These are phyloP conservation scores for Lampris megalopsis DNA, from an alignment of 2,113 vertebrate genomes.

Conservation along the genomic window DNA sequence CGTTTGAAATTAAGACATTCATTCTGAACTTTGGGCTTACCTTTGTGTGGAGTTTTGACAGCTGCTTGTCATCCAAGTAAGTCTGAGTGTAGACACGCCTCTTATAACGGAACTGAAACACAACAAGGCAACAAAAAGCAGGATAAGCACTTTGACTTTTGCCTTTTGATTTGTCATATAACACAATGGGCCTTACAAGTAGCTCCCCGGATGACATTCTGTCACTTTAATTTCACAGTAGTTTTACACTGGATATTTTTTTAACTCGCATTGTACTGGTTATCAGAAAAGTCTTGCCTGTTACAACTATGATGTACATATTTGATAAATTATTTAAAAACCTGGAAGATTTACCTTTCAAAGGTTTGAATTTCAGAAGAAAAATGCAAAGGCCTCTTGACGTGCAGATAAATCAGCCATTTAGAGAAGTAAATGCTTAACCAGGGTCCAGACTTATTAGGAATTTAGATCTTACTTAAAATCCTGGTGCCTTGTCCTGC, in stretches of 20 bases:
- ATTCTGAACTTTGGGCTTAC: constrained; percentile 71
- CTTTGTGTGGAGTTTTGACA: constrained; percentile 97
- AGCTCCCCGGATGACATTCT: not conserved
- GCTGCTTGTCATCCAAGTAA: constrained; percentile 94
- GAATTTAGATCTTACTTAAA: too few relatives aligned
- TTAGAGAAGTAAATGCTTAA: too few relatives aligned
- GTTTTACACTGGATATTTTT: not conserved
- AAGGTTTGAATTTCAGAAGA: too few relatives aligned
- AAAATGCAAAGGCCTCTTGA: too few relatives aligned
- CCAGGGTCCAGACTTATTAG: too few relatives aligned
- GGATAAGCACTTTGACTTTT: not conserved
- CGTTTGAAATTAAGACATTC: not conserved
- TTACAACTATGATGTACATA: too few relatives aligned
- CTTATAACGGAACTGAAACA: constrained; percentile 96
- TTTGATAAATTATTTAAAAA: too few relatives aligned
- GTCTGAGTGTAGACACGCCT: constrained; percentile 94
- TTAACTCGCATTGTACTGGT: too few relatives aligned
- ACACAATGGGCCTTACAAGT: too few relatives aligned
- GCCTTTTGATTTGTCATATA: not conserved
- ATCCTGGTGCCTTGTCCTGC: not conserved
- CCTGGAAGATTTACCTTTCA: too few relatives aligned
- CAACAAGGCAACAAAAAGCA: constrained; percentile 32
- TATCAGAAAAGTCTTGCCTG: too few relatives aligned
- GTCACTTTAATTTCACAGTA: not conserved
- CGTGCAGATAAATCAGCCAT: too few relatives aligned